Conservation (phyloP, 2,113 vertebrate genomes). For the Aegypius monachus region DNA sequence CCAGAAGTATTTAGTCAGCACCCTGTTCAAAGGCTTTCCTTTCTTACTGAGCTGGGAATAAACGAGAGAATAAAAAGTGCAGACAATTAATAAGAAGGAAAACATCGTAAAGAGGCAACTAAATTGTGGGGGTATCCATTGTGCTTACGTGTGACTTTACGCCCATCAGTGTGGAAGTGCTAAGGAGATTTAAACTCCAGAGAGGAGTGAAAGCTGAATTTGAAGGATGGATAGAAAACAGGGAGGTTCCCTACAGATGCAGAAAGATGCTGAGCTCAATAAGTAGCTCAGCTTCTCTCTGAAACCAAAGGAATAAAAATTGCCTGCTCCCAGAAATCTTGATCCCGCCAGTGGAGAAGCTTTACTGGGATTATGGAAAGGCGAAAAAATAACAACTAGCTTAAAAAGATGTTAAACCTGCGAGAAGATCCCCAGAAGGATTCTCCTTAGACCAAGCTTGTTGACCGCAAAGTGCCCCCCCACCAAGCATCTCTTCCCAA, state of each 20-base stretch:
- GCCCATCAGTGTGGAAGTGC: neutral
- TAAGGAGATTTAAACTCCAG: neutral
- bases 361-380: neutral
- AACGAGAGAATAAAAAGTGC: neutral
- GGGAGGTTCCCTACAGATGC: neutral
- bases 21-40: neutral
- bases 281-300: neutral
- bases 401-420: neutral
- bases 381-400: neutral
- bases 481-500: fast-evolving
- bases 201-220: neutral
- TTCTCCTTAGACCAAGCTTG: neutral
- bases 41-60: neutral
- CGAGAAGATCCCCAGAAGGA: neutral
- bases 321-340: neutral
- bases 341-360: neutral
- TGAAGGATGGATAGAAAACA: neutral
- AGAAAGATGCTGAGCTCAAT: neutral
- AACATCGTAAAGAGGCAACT: neutral
- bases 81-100: neutral
- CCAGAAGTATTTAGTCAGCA: conserved; percentile 8
- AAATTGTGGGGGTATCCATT: fast-evolving
- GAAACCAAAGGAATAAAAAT: neutral
- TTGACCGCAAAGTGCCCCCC: neutral
- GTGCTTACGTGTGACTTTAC: fast-evolving